A percentile compares a stretch with the other conserved stretches of the same genome.
phyloP scores from a whole-genome alignment of 2,797 vertebrate genomes.

The Coccyzus lansbergi region DNA sequence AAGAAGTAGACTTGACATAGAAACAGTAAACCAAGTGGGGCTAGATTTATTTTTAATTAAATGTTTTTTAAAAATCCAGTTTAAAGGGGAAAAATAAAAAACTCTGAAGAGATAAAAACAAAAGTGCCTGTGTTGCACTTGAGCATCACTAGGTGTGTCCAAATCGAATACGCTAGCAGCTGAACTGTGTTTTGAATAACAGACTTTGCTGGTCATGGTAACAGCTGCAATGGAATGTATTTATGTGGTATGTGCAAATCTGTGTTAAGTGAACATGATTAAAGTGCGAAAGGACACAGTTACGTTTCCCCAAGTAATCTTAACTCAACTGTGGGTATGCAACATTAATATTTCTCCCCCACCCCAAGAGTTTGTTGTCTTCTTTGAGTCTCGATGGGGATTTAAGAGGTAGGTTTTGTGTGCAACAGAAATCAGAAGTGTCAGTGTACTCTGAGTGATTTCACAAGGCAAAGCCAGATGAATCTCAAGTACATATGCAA shows the following conservation, averaged over 20 bases:
- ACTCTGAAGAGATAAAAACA: not conserved
- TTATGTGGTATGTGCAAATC: not conserved
- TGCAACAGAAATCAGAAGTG: not conserved
- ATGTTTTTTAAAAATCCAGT: not conserved
- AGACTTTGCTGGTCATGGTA: conserved; percentile 5
- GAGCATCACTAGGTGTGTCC: not conserved
- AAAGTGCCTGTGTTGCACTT: not conserved
- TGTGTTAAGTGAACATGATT: accelerated
- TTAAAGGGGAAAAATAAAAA: not conserved
- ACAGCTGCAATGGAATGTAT: not conserved
- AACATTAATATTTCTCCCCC: not conserved
- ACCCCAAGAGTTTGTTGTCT: not conserved
- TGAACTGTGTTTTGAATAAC: not conserved
- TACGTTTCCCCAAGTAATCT: not conserved
- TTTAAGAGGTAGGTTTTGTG: not conserved
- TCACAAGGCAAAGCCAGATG: not conserved
- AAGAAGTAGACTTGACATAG: not conserved
- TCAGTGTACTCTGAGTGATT: not conserved
- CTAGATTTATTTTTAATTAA: not conserved
- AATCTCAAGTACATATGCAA: not conserved
- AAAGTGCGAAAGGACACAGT: not conserved
- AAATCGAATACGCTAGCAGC: not conserved
- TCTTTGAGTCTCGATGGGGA: not conserved
- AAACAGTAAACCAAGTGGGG: not conserved
- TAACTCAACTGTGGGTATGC: not conserved